Base-by-base conservation (phyloP, 1,140 invertebrate genomes). In the Drosophila paulistorum region DNA sequence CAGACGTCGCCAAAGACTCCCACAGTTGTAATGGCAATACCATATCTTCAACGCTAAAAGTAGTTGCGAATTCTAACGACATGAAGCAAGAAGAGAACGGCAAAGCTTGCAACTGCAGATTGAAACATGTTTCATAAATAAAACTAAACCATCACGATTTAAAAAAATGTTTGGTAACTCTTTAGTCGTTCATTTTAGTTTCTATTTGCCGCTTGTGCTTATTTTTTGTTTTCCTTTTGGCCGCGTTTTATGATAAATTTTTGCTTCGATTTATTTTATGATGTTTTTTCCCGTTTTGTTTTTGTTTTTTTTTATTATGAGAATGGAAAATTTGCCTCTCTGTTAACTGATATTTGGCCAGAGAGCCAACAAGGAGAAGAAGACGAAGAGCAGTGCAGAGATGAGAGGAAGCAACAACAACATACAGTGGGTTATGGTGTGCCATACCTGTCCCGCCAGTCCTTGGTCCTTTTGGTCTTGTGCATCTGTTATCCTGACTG, bases 401-500 rank as follows among this genome's bases (percentile, higher is more conserved):
- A 39, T 39, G 73, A 42, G 63, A 33, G 33, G 26, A 37, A 23
- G 17, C 23, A 59, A 55, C 9, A 39, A 20, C 33, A 37, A 30
- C 30, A 30, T 6, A 11, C 33, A 48, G 13, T 58, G n/a, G n/a
- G 13, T 13, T 58, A 35, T 58, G 30, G 41, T 60, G 35, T 48
- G 63, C 58, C 65, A 65, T 82, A 82, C 71, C 75, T 79, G 71
- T 71, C 35, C 58, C 41, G 35, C 59, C 74, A 55, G 60, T 68
- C 58, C 70, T 33, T 42, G 11, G 54, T 14, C 37, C 11, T 39
- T 37, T 37, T 37, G 35, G 35, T 37, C 35, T 37, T 63, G 3
- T 63, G 82, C 81, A 85, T 85, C 82, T 85, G 81, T 86, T 85
- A 81, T 86, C 81, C 81, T 86, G 81, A 75, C 79, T 81, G 71